Conservation (phyloP, 1,140 invertebrate species). For the Drepana arcuata region DNA sequence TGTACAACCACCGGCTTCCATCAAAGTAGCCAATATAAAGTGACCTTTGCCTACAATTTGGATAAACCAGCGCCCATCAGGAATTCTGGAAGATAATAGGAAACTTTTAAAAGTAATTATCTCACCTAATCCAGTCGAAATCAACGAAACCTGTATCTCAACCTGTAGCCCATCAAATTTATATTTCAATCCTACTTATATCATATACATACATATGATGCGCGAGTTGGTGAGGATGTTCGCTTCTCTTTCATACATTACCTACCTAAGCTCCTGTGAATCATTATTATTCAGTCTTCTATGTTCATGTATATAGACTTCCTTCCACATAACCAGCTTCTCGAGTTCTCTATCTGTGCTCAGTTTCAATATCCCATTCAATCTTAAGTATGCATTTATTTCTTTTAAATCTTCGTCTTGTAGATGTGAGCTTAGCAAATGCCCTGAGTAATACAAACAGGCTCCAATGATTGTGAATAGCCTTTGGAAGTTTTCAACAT, state of each 20-base stretch:
- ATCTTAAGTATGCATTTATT: slow-evolving; percentile 78
- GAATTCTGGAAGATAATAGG: slow-evolving; percentile 44
- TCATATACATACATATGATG: too few species aligned
- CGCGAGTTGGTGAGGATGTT: too few species aligned
- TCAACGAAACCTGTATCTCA: too few species aligned
- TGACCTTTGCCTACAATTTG: slow-evolving; percentile 81
- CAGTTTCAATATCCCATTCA: slow-evolving; percentile 79
- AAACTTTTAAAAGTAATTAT: slow-evolving; percentile 1
- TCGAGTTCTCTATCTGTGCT: slow-evolving; percentile 77
- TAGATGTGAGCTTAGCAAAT: slow-evolving; percentile 81
- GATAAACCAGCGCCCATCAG: slow-evolving; percentile 79
- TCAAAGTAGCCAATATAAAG: slow-evolving; percentile 79
- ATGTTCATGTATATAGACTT: slow-evolving; percentile 75
- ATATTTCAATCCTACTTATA: too few species aligned
- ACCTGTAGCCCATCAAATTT: too few species aligned
- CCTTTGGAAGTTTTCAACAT: slow-evolving; percentile 82
- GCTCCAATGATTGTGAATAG: slow-evolving; percentile 83
- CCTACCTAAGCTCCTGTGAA: slow-evolving; percentile 49
- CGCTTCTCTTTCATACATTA: too few species aligned
- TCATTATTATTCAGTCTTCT: slow-evolving; percentile 41
- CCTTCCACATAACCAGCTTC: slow-evolving; percentile 83
- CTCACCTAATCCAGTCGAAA: too few species aligned
- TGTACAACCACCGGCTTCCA: slow-evolving; percentile 77
- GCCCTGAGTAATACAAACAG: slow-evolving; percentile 81
- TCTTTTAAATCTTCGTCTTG: slow-evolving; percentile 79